Evolutionary conservation across 2,113 vertebrate species (phyloP).

Genomic region (Pan paniscus): DNA sequence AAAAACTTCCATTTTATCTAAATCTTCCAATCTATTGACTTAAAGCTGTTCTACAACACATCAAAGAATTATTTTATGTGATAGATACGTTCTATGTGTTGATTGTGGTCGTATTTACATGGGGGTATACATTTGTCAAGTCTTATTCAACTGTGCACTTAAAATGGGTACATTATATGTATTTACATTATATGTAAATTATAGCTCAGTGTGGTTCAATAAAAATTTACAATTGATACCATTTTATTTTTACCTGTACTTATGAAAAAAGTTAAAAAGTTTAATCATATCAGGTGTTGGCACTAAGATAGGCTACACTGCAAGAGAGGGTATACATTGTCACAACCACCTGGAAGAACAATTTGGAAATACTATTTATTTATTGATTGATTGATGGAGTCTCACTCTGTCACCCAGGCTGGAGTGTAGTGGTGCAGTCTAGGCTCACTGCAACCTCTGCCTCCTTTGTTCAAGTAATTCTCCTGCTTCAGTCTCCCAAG

Average conservation of each 20-base stretch:
- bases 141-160: background rate
- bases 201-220: background rate
- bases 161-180: background rate
- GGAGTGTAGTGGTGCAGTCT: no score
- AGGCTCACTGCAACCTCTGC: no score
- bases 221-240: background rate
- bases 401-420: no score
- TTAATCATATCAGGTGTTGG: background rate
- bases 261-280: background rate
- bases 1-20: background rate
- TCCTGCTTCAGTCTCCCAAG: no score
- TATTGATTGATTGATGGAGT: no score
- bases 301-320: background rate
- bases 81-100: background rate
- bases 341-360: background rate
- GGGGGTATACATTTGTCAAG: background rate
- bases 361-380: background rate
- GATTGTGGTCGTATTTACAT: background rate
- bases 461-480: no score
- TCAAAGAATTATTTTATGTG: background rate
- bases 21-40: background rate
- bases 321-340: background rate
- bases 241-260: background rate
- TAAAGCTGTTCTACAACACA: background rate
- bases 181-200: background rate